phyloP scores from a whole-genome alignment of 2,888 invertebrate species.

The Sesia apiformis region DNA sequence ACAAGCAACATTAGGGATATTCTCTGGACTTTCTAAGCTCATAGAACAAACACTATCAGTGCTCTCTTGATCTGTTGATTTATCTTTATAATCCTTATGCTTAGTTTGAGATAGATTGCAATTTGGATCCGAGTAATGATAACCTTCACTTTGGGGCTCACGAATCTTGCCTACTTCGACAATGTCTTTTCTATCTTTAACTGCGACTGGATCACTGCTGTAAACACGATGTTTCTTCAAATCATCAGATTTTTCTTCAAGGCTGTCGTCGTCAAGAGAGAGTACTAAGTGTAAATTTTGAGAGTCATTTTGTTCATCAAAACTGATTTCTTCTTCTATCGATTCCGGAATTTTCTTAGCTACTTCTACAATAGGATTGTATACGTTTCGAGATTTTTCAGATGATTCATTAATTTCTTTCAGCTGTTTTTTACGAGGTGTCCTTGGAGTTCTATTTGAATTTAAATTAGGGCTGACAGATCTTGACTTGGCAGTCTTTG shows the following conservation, averaged over 20 bases:
- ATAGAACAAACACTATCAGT: slow-evolving; percentile 55
- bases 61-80: slow-evolving; percentile 57
- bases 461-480: slow-evolving; percentile 54
- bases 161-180: slow-evolving; percentile 32
- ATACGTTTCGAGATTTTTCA: slow-evolving; percentile 20
- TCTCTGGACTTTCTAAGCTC: slow-evolving; percentile 50
- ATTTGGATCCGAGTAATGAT: slow-evolving; percentile 37
- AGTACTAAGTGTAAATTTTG: slow-evolving; percentile 54
- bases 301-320: slow-evolving; percentile 49
- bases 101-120: slow-evolving; percentile 31
- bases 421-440: slow-evolving; percentile 29
- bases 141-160: slow-evolving; percentile 46
- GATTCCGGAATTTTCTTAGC: slow-evolving; percentile 22
- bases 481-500: slow-evolving; percentile 49
- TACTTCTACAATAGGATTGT: too few relatives aligned
- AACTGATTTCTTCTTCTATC: slow-evolving; percentile 33
- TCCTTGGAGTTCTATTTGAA: slow-evolving; percentile 33
- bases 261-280: slow-evolving; percentile 31
- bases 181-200: slow-evolving; percentile 36
- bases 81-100: slow-evolving; percentile 34
- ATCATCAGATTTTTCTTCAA: slow-evolving; percentile 15
- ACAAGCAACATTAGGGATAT: slow-evolving; percentile 43
- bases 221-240: slow-evolving; percentile 15
- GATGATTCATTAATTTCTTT: slow-evolving; percentile 18
- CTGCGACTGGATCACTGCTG: slow-evolving; percentile 43